Evolutionary conservation across 1,140 invertebrate genomes (phyloP), one percentile per base, ranked within the genome.

Genomic region (Conus betulinus): DNA sequence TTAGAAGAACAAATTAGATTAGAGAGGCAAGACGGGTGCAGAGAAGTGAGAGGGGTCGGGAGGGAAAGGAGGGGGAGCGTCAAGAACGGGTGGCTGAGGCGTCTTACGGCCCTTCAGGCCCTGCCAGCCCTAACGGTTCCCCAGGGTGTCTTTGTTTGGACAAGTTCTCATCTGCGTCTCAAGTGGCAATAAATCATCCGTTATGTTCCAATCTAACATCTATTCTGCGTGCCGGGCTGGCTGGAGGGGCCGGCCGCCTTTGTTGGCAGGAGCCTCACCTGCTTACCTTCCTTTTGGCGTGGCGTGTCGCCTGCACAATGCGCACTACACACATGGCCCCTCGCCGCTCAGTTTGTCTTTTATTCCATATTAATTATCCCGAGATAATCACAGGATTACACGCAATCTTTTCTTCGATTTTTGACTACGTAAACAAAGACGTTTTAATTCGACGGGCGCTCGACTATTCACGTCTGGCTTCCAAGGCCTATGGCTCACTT

Each of bases 101-200:
- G 52, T 81, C n/a, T 89, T 79, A 27, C 63, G 17, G 51, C 74
- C 67, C 71, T 27, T 55, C 60, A 20, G 84, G 63, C 20, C 51
- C 87, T 52, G 67, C 83, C 87, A 84, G 84, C 89, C 71, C 89
- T 84, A 79, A 84, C 90, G 67, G 85, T 85, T 84, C 86, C 81
- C 39, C 71, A 63, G 85, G 84, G 57, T 86, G 76, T 60, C 89
- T 90, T 90, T 90, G 88, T 91, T 87, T 84, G 67, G 88, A 88
- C 88, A 89, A 90, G 90, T 90, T 90, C 90, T 91, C 90, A 90
- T 89, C 88, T 91, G 90, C 90, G 86, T 88, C 90, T 91, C 89
- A 90, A 91, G 91, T 91, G 90, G 89, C 90, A 90, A 91, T 91
- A 91, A 91, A 91, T 91, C 91, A 91, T 91, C 90, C 90, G 90